These are phyloP conservation scores for Eristalinus sepulchralis DNA, from an alignment of 2,888 invertebrate species.

Conservation along the genomic window DNA sequence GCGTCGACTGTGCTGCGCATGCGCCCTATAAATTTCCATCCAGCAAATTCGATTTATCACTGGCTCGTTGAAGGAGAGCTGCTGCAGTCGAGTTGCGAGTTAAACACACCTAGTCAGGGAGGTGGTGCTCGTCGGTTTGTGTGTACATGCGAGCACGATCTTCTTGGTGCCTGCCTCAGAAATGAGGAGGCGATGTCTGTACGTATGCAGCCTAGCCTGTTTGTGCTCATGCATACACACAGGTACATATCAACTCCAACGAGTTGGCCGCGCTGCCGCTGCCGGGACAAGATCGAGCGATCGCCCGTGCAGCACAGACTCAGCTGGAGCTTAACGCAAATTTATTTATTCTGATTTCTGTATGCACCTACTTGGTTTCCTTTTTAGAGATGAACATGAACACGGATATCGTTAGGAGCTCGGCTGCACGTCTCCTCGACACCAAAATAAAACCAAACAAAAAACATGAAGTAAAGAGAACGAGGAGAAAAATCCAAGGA, in stretches of 20 bases:
- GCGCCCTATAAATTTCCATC: conserved; percentile 62
- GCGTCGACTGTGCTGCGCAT: conserved; percentile 20
- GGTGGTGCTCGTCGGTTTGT: conserved; percentile 9
- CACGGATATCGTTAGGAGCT: conserved; percentile 70
- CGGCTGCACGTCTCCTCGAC: conserved; percentile 43
- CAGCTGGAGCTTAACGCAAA: conserved; percentile 71
- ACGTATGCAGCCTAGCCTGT: conserved; percentile 22
- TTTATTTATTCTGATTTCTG: conserved; percentile 69
- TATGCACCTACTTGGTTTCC: conserved; percentile 69
- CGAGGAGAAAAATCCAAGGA: conserved; percentile 20
- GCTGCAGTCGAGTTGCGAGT: conserved; percentile 38
- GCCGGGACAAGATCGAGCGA: background rate
- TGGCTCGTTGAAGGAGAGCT: conserved; percentile 58
- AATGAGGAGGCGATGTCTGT: conserved; percentile 17
- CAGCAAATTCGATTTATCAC: conserved; percentile 71
- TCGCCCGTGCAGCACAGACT: conserved; percentile 32
- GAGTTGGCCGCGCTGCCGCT: conserved; percentile 2
- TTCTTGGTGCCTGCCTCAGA: conserved; percentile 7
- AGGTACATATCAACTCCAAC: background rate
- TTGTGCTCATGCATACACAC: background rate
- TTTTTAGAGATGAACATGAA: conserved; percentile 65
- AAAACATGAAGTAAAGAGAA: background rate
- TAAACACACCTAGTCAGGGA: conserved; percentile 49
- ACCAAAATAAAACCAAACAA: conserved; percentile 7
- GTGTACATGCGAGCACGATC: conserved; percentile 31